Conservation (phyloP, 1,140 invertebrate species). For the Drosophila albomicans region DNA sequence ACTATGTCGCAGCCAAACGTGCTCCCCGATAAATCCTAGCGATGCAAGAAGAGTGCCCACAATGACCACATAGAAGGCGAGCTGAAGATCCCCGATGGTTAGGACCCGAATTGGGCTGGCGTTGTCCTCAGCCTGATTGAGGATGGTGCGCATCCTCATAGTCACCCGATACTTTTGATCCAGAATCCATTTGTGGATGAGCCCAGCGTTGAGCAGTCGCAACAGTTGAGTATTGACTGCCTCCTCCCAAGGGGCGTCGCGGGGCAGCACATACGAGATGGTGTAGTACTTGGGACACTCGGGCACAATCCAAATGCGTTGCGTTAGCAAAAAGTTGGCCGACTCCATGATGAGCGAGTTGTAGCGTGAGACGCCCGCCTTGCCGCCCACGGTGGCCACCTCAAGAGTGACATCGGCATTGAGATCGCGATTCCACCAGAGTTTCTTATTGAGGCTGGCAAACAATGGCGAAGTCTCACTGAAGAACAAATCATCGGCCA, state of each 20-base stretch:
- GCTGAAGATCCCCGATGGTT: conserved; percentile 72
- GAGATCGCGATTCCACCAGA: conserved; percentile 63
- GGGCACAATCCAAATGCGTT: conserved; percentile 71
- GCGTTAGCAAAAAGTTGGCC: conserved; percentile 47
- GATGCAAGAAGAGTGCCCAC: conserved; percentile 56
- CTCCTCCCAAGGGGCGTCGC: conserved; percentile 74
- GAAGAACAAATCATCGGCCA: conserved; percentile 82
- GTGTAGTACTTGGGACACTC: conserved; percentile 84
- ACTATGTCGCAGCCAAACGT: conserved; percentile 4
- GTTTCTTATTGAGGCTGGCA: conserved; percentile 75
- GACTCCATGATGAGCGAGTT: conserved; percentile 69
- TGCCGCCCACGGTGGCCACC: conserved; percentile 61
- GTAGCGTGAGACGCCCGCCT: conserved; percentile 70
- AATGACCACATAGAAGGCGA: conserved; percentile 78
- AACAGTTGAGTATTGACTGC: conserved; percentile 71
- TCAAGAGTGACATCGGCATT: conserved; percentile 67
- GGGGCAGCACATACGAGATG: conserved; percentile 79
- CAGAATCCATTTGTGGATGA: conserved; percentile 76
- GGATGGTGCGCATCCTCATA: conserved; percentile 38
- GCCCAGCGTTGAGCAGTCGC: conserved; percentile 59
- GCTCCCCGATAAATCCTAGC: conserved; percentile 59
- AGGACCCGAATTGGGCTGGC: conserved; percentile 53
- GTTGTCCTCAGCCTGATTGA: conserved; percentile 27
- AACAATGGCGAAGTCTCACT: conserved; percentile 76
- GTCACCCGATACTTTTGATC: conserved; percentile 57